Base-by-base conservation (phyloP, 2,888 invertebrate genomes). In the Ctena decussata region DNA sequence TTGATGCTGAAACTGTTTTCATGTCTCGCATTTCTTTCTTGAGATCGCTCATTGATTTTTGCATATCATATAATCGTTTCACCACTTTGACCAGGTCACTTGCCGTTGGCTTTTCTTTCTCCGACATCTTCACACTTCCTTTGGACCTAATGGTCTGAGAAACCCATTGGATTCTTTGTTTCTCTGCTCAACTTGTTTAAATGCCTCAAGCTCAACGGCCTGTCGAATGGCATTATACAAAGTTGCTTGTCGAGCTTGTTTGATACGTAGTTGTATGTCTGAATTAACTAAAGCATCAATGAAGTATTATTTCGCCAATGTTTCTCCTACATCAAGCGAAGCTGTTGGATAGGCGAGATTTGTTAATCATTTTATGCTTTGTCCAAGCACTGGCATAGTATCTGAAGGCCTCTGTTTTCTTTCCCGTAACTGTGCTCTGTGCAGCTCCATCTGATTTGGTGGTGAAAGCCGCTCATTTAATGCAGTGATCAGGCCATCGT, bases 381-480 rank as follows among this genome's bases (percentile, higher is more conserved):
- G 73, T 11, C 46, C 35, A 24, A 73, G 32, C 21, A n/a, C 49
- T 32, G 30, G 32, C 32, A 30, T 21, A n/a, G 46, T 32, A 15
- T 74, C 49, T 27, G 70, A 27, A 37, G 70, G 37, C 6, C 70
- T 35, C 24, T 70, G 37, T 24, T 24, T 35, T 37, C 70, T 35
- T 37, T 70, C 70, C 24, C 30, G 6, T 37, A 70, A 21, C 21
- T 70, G 35, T 70, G 39, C 70, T 39, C 37, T 15, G 27, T 65
- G 35, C 30, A 65, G 5, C 32, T 65, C 65, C 30, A 35, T 65
- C 27, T 70, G 37, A 39, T 70, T 70, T n/a, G 70, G 70, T 37
- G 70, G 70, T n/a, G 70, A 15, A 24, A 70, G 37, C 15, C 70
- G 37, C 70, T 70, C 70, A 70, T 24, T 39, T n/a, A 70, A 39